phyloP scores from a whole-genome alignment of 2,888 invertebrate species.

The Thera obeliscata region DNA sequence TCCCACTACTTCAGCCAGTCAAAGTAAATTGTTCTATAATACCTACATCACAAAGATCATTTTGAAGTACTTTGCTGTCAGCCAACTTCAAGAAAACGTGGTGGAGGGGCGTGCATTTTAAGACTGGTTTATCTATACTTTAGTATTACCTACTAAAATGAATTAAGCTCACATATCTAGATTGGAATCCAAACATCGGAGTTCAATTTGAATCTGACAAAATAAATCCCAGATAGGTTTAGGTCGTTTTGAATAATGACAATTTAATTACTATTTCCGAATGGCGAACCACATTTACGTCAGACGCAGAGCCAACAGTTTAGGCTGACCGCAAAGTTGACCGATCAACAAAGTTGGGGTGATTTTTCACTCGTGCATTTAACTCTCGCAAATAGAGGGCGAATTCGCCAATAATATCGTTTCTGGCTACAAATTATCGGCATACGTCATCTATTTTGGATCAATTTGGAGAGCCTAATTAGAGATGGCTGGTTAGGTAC shows the following conservation, averaged over 20 bases:
- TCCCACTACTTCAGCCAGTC: too few species aligned
- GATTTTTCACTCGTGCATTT: conserved; percentile 29
- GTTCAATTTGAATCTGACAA: neutral
- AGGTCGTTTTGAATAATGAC: conserved; percentile 24
- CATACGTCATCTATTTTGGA: conserved; percentile 26
- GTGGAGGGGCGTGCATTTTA: too few species aligned
- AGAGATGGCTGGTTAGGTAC: conserved; percentile 12
- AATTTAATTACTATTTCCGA: conserved; percentile 22
- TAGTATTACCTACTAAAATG: too few species aligned
- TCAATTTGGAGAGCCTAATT: conserved; percentile 16
- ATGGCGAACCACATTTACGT: conserved; percentile 12
- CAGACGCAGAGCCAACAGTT: conserved; percentile 16
- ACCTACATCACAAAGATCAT: too few species aligned
- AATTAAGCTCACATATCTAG: too few species aligned
- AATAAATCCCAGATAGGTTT: conserved; percentile 1
- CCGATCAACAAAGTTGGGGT: conserved; percentile 19
- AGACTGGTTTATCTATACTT: too few species aligned
- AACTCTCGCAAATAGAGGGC: conserved; percentile 17
- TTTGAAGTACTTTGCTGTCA: too few species aligned
- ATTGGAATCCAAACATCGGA: neutral
- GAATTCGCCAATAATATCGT: conserved; percentile 14
- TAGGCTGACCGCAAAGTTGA: conserved; percentile 24
- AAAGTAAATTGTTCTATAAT: too few species aligned
- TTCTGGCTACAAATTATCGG: conserved; percentile 26
- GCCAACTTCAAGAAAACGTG: too few species aligned